These are phyloP conservation scores for Philonicus albiceps DNA, from an alignment of 2,888 invertebrate species.

Conservation along the genomic window DNA sequence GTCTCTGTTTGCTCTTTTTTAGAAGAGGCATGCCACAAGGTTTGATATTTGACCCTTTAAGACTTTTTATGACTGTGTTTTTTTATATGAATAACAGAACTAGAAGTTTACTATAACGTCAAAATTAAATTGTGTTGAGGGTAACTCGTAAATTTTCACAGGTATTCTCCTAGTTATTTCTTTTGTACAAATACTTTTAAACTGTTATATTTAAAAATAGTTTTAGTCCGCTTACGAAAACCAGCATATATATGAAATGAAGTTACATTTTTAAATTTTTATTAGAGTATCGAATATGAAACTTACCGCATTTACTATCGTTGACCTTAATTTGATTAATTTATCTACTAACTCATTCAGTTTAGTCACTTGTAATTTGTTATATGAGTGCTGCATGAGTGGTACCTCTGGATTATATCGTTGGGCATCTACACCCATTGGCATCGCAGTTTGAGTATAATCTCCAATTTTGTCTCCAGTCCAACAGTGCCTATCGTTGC, in stretches of 20 bases:
- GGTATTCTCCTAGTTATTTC: too few species aligned
- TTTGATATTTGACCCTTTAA: too few species aligned
- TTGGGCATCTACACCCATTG: conserved; percentile 59
- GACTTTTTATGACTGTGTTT: too few species aligned
- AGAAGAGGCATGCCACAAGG: too few species aligned
- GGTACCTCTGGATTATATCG: conserved; percentile 64
- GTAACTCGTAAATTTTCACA: too few species aligned
- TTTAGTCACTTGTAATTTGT: conserved; percentile 54
- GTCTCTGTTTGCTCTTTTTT: too few species aligned
- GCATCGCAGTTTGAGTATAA: conserved; percentile 60
- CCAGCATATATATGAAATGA: not conserved
- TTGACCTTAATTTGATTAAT: conserved; percentile 61
- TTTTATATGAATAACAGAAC: too few species aligned
- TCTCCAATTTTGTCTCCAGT: conserved; percentile 62
- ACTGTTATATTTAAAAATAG: not conserved
- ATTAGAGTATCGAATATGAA: not conserved
- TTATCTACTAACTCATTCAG: conserved; percentile 61
- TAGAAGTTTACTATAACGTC: too few species aligned
- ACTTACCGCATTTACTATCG: conserved; percentile 60
- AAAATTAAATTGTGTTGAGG: too few species aligned
- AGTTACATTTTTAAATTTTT: not conserved
- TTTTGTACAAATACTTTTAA: not conserved
- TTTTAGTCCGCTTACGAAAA: not conserved
- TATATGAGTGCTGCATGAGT: conserved; percentile 54
- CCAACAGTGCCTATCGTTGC: conserved; percentile 61